Evolutionary conservation across 1,140 invertebrate species (phyloP), one percentile per base, ranked within the genome.

Genomic region (Magallana angulata): DNA sequence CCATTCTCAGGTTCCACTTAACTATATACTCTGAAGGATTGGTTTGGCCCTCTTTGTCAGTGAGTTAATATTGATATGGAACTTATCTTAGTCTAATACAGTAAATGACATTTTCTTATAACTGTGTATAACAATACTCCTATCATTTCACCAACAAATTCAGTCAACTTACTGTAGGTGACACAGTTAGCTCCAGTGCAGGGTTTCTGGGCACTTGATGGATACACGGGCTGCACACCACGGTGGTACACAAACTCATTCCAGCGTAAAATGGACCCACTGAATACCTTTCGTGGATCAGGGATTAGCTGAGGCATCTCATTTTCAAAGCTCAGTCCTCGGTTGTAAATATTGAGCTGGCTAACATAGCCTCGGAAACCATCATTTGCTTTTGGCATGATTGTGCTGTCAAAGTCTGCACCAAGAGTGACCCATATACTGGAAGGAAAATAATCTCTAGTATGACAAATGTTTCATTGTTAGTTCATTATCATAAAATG

Each of bases 311-410:
- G 97, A 90, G 99, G 98, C 88, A 99, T 97, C 95, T 99, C 98
- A 89, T 97, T 97, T 1, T 97, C 97, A 14, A 98, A 97, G 93
- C 99, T 98, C 1, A 99, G 95, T 60, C 97, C 97, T 68, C 98
- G 96, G 90, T 97, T 97, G 98, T 98, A 99, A 82, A 99, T 96
- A 95, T 99, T 98, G 36, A 99, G 97, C 95, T 99, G 98, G 48
- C 98, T 99, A 16, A 99, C 94, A 92, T 98, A 97, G 18, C 99
- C 99, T 95, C 98, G 97, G 96, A 99, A 99, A 11, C 98, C 98
- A 18, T 96, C 97, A 0, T 97, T 97, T 58, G 48, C 82, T n/a
- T 60, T 62, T 24, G 85, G 81, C 16, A 56, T 16, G 30, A 59
- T 57, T 95, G 92, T 96, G 96, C 84, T 96, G 85, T 96, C 96